Evolutionary conservation across 2,113 vertebrate genomes (phyloP).

Genomic region (Oreochromis tanganicae): DNA sequence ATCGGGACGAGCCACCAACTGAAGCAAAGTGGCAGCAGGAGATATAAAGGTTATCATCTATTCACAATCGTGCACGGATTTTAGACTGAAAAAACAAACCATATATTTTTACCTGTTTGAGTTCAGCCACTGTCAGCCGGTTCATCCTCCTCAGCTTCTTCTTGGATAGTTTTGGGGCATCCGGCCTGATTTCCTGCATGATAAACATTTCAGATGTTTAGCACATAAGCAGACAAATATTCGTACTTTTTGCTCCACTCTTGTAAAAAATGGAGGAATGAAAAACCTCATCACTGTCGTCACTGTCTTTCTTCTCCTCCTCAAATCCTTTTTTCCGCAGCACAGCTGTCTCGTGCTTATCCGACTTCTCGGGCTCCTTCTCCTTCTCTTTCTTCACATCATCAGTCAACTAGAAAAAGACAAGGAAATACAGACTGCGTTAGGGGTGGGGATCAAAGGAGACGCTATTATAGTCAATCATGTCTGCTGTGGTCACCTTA

Average conservation of each 20-base stretch:
- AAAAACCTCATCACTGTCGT: constrained; percentile 79
- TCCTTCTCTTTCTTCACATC: constrained; percentile 92
- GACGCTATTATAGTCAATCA: background rate
- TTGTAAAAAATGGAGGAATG: background rate
- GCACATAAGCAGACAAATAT: background rate
- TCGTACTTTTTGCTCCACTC: background rate
- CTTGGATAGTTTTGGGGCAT: constrained; percentile 88
- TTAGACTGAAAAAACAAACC: background rate
- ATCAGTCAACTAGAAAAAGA: constrained; percentile 76
- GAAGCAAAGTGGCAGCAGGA: background rate
- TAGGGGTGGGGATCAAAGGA: accelerated
- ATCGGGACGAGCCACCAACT: constrained; percentile 88
- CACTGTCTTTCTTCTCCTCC: constrained; percentile 82
- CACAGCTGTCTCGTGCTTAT: constrained; percentile 74
- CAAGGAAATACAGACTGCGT: accelerated
- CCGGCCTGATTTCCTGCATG: constrained; percentile 76
- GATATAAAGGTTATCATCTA: background rate
- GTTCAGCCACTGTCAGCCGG: constrained; percentile 88
- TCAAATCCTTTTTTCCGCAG: constrained; percentile 86
- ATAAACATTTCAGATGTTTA: background rate
- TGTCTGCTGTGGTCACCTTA: constrained; percentile 70
- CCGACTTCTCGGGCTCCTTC: constrained; percentile 84
- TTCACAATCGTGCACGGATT: background rate
- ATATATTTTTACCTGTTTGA: constrained; percentile 83
- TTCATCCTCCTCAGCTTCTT: constrained; percentile 95